Evolutionary conservation across 1,140 invertebrate genomes (phyloP), one percentile per base, ranked within the genome.

Genomic region (Tyrophagus putrescentiae): DNA sequence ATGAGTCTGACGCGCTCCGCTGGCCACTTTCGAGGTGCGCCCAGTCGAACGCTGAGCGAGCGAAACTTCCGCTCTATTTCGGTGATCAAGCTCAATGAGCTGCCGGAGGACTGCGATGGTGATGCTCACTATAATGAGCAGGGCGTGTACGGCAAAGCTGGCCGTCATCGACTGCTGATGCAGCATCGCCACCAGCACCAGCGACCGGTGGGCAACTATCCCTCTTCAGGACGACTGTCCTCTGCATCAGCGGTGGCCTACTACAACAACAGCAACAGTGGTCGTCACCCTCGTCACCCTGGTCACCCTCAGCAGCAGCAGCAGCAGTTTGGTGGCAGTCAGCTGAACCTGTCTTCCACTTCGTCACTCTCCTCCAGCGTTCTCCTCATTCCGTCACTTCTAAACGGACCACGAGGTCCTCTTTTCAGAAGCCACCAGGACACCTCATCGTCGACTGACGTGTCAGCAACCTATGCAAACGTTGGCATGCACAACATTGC

Each of bases 31-130:
- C 2, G 31, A n/a, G n/a, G n/a, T n/a, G 3, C 23, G 3, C 27
- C 16, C 16, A 27, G 31, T 21, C 1, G 48, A 3, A 28, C 48
- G 23, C 32, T 21, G 27, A 54, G 52, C 39, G 52, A 54, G 39
- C 13, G 52, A 11, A 54, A 54, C 25, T 54, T 54, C 27, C 52
- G 27, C 27, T 54, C 52, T 34, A 54, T 54, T 42, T n/a, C n/a
- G n/a, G n/a, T n/a, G n/a, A 42, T 42, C 25, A 2, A 5, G 25
- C 25, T 42, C 4, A 42, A 42, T 42, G 41, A 42, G 25, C 3
- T 23, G 6, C 3, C 3, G 3, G 25, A 42, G 18, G 41, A 42
- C 1, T 3, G 3, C 25, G 41, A 3, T 42, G 41, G 25, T 42
- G 41, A 42, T 42, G 41, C 18, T 42, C 18, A 5, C 6, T 5